These are phyloP conservation scores for Pteronotus mesoamericanus DNA, from an alignment of 2,797 vertebrate genomes.

Conservation along the genomic window DNA sequence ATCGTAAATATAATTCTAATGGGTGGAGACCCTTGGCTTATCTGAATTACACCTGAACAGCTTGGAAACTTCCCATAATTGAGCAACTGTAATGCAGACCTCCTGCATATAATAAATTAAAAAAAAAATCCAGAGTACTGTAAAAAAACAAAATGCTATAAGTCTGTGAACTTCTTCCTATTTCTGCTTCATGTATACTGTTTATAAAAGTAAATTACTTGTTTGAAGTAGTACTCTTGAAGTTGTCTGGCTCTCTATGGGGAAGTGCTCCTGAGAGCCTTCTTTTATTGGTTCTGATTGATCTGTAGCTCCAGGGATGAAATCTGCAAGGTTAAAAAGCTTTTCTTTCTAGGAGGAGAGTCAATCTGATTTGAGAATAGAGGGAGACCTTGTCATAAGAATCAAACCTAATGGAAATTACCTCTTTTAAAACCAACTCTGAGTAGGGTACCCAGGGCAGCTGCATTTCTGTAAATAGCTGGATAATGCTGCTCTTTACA, in stretches of 20 bases:
- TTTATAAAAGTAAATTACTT: constrained; percentile 80
- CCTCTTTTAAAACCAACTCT: constrained; percentile 42
- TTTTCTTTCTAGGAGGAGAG: constrained; percentile 74
- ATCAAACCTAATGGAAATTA: constrained; percentile 66
- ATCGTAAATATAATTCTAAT: constrained; percentile 42
- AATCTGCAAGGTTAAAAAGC: constrained; percentile 77
- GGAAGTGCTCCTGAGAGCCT: constrained; percentile 69
- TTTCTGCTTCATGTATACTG: constrained; percentile 75
- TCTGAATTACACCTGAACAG: constrained; percentile 53
- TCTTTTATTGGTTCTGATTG: constrained; percentile 75
- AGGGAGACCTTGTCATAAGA: constrained; percentile 68
- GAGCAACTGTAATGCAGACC: constrained; percentile 60
- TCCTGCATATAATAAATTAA: constrained; percentile 74
- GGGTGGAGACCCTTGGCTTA: constrained; percentile 33
- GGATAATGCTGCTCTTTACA: not conserved
- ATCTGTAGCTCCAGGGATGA: constrained; percentile 72
- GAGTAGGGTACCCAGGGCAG: constrained; percentile 36
- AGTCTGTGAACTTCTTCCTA: constrained; percentile 55
- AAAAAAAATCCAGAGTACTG: constrained; percentile 40
- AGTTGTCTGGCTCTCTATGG: constrained; percentile 65
- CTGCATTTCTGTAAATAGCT: constrained; percentile 55
- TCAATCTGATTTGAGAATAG: constrained; percentile 78
- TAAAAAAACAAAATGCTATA: constrained; percentile 57
- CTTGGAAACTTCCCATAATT: constrained; percentile 54
- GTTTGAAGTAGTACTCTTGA: constrained; percentile 70